These are phyloP conservation scores for Pseudeuparius sepicola DNA, from an alignment of 2,888 invertebrate species.

Conservation along the genomic window DNA sequence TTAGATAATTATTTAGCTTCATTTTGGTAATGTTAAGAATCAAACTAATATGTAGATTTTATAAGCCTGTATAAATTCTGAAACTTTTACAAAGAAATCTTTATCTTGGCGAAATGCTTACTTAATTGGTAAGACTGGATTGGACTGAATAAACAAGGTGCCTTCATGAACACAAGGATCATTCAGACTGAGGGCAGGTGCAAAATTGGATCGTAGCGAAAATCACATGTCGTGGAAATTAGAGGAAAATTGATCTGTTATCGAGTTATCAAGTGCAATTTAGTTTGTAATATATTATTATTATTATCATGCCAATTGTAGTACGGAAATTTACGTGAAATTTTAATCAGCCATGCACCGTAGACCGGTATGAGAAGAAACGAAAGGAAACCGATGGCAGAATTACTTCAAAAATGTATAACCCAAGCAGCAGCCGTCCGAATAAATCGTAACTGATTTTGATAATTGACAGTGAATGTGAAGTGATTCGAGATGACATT, in stretches of 20 bases:
- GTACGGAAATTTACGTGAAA: no score
- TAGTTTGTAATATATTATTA: no score
- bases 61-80: conserved; percentile 35
- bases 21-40: conserved; percentile 23
- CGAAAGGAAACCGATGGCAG: conserved; percentile 27
- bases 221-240: conserved; percentile 5
- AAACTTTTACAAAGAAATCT: conserved; percentile 21
- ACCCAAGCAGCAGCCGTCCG: conserved; percentile 34
- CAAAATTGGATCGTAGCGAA: conserved; percentile 10
- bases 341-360: no score
- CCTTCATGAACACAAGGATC: conserved; percentile 31
- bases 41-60: conserved; percentile 38
- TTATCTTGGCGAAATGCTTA: conserved; percentile 37
- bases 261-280: conserved; percentile 30
- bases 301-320: no score
- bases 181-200: conserved; percentile 39
- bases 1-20: conserved; percentile 28
- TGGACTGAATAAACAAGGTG: conserved; percentile 40
- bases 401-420: conserved; percentile 30
- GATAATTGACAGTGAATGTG: conserved; percentile 30
- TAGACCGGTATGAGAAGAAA: no score
- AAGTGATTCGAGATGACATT: conserved; percentile 30
- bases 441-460: conserved; percentile 21
- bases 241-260: conserved; percentile 23
- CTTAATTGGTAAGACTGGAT: conserved; percentile 40